A percentile compares a stretch with the other conserved stretches of the same genome.
These are phyloP conservation scores for Sebastes melanostomus DNA, from an alignment of 2,797 vertebrate species.

Conservation along the genomic window DNA sequence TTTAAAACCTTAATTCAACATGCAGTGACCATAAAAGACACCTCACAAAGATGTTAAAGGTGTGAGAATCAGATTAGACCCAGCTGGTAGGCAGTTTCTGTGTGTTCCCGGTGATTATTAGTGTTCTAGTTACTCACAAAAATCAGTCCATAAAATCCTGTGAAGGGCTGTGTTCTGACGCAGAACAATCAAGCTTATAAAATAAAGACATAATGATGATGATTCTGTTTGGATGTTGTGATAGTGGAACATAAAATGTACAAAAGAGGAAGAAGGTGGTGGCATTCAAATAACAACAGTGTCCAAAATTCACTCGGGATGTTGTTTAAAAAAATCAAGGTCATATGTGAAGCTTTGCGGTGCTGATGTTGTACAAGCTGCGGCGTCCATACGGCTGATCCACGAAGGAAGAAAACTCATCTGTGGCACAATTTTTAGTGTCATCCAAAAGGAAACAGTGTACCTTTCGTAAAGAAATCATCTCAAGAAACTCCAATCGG, in stretches of 20 bases:
- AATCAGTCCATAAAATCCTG: slow-evolving; percentile 37
- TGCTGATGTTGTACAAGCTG: slow-evolving; percentile 5
- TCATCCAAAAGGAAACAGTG: slow-evolving; percentile 21
- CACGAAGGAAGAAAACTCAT: background rate
- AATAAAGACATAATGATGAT: slow-evolving; percentile 32
- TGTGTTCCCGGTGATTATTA: slow-evolving; percentile 78
- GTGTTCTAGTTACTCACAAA: slow-evolving; percentile 50
- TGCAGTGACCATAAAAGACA: slow-evolving; percentile 79
- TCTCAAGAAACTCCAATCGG: background rate
- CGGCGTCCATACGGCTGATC: slow-evolving; percentile 6
- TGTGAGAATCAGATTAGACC: slow-evolving; percentile 48
- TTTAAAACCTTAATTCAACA: slow-evolving; percentile 80
- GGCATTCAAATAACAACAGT: slow-evolving; percentile 1
- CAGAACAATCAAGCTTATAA: slow-evolving; percentile 76
- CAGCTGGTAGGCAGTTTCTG: slow-evolving; percentile 47
- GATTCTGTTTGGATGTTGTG: slow-evolving; percentile 23
- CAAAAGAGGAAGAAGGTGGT: slow-evolving; percentile 32
- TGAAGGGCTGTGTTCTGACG: slow-evolving; percentile 75
- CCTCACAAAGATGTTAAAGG: slow-evolving; percentile 66
- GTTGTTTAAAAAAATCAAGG: background rate
- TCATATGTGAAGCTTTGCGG: slow-evolving; percentile 9
- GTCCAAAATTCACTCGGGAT: slow-evolving; percentile 17
- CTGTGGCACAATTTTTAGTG: background rate
- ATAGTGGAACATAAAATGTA: slow-evolving; percentile 38
- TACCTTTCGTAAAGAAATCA: slow-evolving; percentile 27